Evolutionary conservation across 2,888 invertebrate species (phyloP), one percentile per base, ranked within the genome.

Genomic region (Ornithoptera alexandrae): DNA sequence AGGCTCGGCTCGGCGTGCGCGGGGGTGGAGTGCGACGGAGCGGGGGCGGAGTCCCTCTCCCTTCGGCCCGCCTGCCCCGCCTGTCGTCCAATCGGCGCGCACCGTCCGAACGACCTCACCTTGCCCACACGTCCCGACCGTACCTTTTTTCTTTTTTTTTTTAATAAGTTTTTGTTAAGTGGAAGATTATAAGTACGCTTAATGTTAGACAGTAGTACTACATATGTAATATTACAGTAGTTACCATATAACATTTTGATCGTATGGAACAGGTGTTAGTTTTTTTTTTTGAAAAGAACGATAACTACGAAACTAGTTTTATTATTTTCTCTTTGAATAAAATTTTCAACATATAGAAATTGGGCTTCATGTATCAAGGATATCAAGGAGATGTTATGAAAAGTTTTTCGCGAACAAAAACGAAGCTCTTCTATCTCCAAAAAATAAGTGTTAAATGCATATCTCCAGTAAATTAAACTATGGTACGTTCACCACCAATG

Each of bases 91-190:
- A 92, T 92, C 83, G 79, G 78, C 73, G 85, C 79, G 76, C 84
- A 74, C 73, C 86, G 80, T 74, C 83, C 84, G 84, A 77, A 83
- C 88, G 90, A 87, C 81, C 84, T 89, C 81, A 92, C 92, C 88
- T 92, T 91, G 90, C 84, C 85, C 83, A 86, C 84, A 85, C 92
- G 92, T 90, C 89, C 90, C 86, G 83, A 76, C 76, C 79, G 80
- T 81, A 84, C 85, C 85, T 88, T 88, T 89, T 84, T 77, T 77
- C 76, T 83, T 82, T 82, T 82, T 79, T 60, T 60, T 20, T 8
- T 20, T 57, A 62, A 57, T 58, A 62, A 66, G 62, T 65, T 64
- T 68, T 50, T 65, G 65, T 65, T 42, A 59, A 59, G 46, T 59
- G 58, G 24, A 46, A 15, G 46, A 58, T 65, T 67, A 20, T 67